Evolutionary conservation across 2,797 vertebrate species (phyloP), one percentile per base, ranked within the genome.

Genomic region (Hemibagrus guttatus): DNA sequence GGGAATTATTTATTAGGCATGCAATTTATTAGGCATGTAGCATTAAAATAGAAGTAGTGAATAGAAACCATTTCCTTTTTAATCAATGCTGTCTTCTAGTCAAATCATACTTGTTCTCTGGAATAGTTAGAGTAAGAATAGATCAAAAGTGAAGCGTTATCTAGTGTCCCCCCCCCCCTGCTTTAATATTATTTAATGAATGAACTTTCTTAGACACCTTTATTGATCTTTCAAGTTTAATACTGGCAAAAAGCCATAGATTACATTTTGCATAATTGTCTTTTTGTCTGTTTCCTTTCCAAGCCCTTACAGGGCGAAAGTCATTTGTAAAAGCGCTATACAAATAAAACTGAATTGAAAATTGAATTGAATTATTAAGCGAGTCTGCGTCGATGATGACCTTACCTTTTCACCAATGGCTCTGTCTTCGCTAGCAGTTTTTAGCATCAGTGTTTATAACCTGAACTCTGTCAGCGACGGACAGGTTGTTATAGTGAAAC

Each of bases 371-470:
- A 17, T 80, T 26, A 63, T 64, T 63, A 46, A 46, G 23, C 61
- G 28, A 79, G 4, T 56, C 28, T 17, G 21, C n/a, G 8, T 66
- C 7, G 26, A n/a, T 46, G 21, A 16, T 66, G 12, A 16, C 8
- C 85, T 84, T 87, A 87, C 82, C 86, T 78, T 68, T 78, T 46
- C 71, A n/a, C 35, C 35, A 58, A 31, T 3, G 54, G 7, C 23
- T 63, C n/a, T 56, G 21, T 79, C 61, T 54, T 82, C 80, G 4
- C 46, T 52, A 31, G 23, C 19, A 8, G 26, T 31, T 5, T 3
- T 28, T 52, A 3, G 13, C 9, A 63, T 16, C 2, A 49, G 13
- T 1, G 12, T 52, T 14, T 14, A 66, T 28, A 42, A 71, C 21
- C 1, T 11, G 12, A 13, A 2, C 16, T 46, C 2, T 52, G n/a